Evolutionary conservation across 2,113 vertebrate species (phyloP).

Genomic region (Hassar affinis): DNA sequence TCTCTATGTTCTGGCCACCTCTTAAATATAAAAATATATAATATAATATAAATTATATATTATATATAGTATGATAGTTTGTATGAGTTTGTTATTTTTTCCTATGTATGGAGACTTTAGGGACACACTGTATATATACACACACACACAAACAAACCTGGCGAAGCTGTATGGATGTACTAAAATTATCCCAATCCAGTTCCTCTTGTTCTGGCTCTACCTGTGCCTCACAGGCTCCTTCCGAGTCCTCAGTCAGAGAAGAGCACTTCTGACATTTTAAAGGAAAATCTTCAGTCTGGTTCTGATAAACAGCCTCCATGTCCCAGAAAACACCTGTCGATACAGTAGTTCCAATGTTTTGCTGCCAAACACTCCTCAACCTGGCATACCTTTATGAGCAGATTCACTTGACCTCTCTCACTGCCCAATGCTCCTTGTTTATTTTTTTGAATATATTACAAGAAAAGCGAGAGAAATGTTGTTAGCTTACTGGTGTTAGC

Average conservation of each 20-base stretch:
- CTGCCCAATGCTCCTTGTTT: background rate
- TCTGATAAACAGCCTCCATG: constrained; percentile 23
- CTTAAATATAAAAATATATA: too few species aligned
- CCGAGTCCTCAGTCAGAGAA: constrained; percentile 58
- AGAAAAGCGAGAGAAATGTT: background rate
- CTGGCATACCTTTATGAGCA: background rate
- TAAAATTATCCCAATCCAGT: constrained; percentile 76
- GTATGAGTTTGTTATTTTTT: too few species aligned
- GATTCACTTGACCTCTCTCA: background rate
- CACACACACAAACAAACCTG: constrained; percentile 50
- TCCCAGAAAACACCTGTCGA: background rate
- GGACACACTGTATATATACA: background rate
- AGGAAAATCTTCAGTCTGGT: constrained; percentile 52
- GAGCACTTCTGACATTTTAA: constrained; percentile 31
- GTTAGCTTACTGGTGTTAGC: background rate
- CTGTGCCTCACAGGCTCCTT: constrained; percentile 57
- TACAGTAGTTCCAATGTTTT: background rate
- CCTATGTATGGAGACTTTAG: too few species aligned
- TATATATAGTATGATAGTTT: too few species aligned
- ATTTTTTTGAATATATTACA: background rate
- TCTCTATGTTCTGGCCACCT: too few species aligned
- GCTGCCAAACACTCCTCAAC: background rate
- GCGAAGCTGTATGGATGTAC: constrained; percentile 69
- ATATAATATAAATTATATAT: too few species aligned
- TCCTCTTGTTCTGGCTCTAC: constrained; percentile 70